A percentile compares a stretch with the other conserved stretches of the same genome.
These are phyloP conservation scores for Petrosia ficiformis DNA, from an alignment of 37 sponge, comb jelly and placozoan species.

Conservation along the genomic window DNA sequence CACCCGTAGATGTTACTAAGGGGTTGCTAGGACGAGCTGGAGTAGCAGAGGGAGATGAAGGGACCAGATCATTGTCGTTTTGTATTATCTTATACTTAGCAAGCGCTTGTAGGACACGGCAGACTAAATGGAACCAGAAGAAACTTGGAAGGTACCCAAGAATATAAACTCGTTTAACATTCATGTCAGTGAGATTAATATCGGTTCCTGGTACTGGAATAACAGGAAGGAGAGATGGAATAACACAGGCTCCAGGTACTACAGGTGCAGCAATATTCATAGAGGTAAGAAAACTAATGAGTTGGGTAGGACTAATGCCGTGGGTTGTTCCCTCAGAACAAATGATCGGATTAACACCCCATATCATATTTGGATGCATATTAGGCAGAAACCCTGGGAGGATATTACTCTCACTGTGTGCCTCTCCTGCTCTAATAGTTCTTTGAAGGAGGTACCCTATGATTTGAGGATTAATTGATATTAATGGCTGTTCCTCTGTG, in stretches of 20 bases:
- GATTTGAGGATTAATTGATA: conserved; percentile 47
- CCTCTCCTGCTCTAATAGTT: conserved; percentile 6
- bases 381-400: conserved; percentile 18
- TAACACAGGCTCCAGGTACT: conserved; percentile 22
- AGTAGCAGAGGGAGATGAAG: neutral
- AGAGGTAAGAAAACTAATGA: conserved; percentile 35
- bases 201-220: neutral
- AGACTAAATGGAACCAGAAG: conserved; percentile 26
- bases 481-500: neutral
- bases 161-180: conserved; percentile 38
- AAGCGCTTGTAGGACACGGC: conserved; percentile 12
- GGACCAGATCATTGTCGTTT: neutral
- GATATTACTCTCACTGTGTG: neutral
- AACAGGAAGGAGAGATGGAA: conserved; percentile 19
- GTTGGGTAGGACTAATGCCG: neutral
- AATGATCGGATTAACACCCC: conserved; percentile 41
- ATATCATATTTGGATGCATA: conserved; percentile 44
- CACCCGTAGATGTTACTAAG: neutral
- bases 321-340: neutral
- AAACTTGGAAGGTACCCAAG: conserved; percentile 31
- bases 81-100: neutral
- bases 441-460: conserved; percentile 40
- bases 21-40: conserved; percentile 3
- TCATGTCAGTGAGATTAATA: conserved; percentile 23
- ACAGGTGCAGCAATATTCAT: conserved; percentile 35